A percentile compares a stretch with the other conserved stretches of the same genome.
phyloP scores from a whole-genome alignment of 2,888 invertebrate species.

The Cantharis rufa region DNA sequence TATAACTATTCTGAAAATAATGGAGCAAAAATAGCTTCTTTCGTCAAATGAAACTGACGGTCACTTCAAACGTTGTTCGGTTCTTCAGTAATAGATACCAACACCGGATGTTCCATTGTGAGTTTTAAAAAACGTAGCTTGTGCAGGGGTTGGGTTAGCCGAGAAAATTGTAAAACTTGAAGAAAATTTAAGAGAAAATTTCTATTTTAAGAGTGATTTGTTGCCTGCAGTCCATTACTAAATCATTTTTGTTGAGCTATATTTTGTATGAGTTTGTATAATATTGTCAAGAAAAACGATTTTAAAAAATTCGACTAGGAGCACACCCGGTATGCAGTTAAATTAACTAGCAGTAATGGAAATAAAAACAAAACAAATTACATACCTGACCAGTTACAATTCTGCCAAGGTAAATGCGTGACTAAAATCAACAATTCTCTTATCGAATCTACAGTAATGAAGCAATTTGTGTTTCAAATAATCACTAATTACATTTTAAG shows the following conservation, averaged over 20 bases:
- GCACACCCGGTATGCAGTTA: not conserved
- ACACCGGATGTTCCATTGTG: not conserved
- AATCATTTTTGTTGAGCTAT: not conserved
- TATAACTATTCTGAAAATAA: not conserved
- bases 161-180: not conserved
- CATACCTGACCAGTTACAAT: not conserved
- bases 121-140: not conserved
- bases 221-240: not conserved
- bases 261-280: not conserved
- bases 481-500: conserved; percentile 9
- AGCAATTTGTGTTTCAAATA: conserved; percentile 17
- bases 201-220: not conserved
- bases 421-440: conserved; percentile 6
- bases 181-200: not conserved
- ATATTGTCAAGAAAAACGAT: not conserved
- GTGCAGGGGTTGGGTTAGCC: not conserved
- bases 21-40: not conserved
- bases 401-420: conserved; percentile 9
- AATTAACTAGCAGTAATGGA: not conserved
- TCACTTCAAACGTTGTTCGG: not conserved
- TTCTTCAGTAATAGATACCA: not conserved
- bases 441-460: conserved; percentile 17
- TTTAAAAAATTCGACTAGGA: not conserved
- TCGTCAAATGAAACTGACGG: not conserved
- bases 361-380: not conserved